These are phyloP conservation scores for Theretra japonica DNA, from an alignment of 2,888 invertebrate genomes.

Conservation along the genomic window DNA sequence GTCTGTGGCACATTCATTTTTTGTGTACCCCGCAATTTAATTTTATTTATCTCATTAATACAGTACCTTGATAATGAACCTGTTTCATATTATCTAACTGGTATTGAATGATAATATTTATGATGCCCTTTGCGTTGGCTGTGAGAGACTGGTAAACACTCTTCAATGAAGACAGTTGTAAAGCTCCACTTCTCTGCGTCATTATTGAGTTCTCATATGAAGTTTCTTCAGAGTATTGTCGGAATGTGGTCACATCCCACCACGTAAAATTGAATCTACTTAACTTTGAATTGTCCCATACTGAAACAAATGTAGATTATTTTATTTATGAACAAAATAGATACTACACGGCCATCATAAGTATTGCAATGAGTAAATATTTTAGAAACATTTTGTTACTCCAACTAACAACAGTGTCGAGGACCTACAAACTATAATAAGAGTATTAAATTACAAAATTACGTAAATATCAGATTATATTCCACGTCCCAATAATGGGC, in stretches of 20 bases:
- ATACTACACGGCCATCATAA: no score
- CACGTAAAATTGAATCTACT: constrained; percentile 95
- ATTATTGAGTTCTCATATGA: constrained; percentile 93
- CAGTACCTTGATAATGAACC: constrained; percentile 89
- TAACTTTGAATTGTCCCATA: constrained; percentile 95
- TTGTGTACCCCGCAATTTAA: neutral
- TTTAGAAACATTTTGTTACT: no score
- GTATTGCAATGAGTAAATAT: no score
- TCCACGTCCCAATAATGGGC: no score
- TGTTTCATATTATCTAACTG: constrained; percentile 91
- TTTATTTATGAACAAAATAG: no score
- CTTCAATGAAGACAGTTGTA: constrained; percentile 93
- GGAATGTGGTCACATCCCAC: constrained; percentile 95
- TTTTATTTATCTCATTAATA: constrained; percentile 16
- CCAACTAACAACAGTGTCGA: no score
- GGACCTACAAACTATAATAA: no score
- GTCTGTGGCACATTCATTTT: accelerated
- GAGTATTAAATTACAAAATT: no score
- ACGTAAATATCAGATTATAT: no score
- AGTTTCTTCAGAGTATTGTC: constrained; percentile 93
- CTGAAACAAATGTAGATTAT: constrained; percentile 67
- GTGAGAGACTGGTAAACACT: constrained; percentile 97
- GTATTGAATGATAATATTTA: constrained; percentile 91
- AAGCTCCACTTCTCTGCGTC: constrained; percentile 90
- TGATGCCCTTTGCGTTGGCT: constrained; percentile 93